A percentile compares a stretch with the other conserved stretches of the same genome.
phyloP scores from a whole-genome alignment of 2,888 invertebrate genomes.

The Xanthorhoe spadicearia region DNA sequence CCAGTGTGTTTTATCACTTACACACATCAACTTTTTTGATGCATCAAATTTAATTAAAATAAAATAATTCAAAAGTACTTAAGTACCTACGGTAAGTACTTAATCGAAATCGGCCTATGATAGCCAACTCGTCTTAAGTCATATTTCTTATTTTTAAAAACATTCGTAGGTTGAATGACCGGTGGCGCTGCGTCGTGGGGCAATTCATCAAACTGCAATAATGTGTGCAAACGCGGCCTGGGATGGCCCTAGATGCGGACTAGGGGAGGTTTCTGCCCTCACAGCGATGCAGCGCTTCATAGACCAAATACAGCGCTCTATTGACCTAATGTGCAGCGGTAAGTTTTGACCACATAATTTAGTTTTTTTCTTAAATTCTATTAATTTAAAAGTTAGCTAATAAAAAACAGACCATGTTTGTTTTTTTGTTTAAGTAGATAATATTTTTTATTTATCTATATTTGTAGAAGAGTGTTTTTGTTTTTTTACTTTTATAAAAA shows the following conservation, averaged over 20 bases:
- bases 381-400: neutral
- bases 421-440: too few relatives aligned
- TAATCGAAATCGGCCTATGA: neutral
- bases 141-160: constrained; percentile 32
- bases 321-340: too few relatives aligned
- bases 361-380: neutral
- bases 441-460: too few relatives aligned
- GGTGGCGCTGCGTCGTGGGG: constrained; percentile 56
- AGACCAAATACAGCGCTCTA: constrained; percentile 47
- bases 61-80: neutral
- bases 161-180: constrained; percentile 70
- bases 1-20: too few relatives aligned
- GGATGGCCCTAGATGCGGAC: constrained; percentile 67
- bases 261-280: constrained; percentile 58
- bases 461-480: too few relatives aligned
- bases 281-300: constrained; percentile 64
- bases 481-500: too few relatives aligned
- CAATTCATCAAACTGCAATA: constrained; percentile 78
- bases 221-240: constrained; percentile 70
- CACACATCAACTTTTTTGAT: too few relatives aligned
- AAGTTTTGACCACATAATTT: constrained; percentile 17
- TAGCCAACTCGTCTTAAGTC: constrained; percentile 17
- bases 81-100: too few relatives aligned
- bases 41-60: neutral
- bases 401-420: too few relatives aligned